phyloP scores from a whole-genome alignment of 2,113 vertebrate genomes.

The Seriola aureovittata region DNA sequence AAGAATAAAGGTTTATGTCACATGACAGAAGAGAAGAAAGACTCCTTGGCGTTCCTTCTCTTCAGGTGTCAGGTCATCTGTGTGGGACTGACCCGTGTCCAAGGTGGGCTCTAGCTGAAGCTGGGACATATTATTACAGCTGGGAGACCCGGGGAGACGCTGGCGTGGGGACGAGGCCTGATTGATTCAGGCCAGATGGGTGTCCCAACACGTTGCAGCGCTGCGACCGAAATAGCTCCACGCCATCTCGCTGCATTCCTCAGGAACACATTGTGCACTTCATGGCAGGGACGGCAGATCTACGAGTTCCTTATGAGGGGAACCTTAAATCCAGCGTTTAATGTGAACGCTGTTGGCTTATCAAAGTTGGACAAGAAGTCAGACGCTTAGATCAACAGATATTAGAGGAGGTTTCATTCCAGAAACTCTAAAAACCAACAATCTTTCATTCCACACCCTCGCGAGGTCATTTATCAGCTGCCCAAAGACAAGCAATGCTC shows the following conservation, averaged over 20 bases:
- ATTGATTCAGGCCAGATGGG: slow-evolving; percentile 97
- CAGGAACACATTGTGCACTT: slow-evolving; percentile 68
- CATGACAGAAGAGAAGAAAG: neutral
- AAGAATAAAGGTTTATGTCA: neutral
- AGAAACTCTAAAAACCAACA: slow-evolving; percentile 18
- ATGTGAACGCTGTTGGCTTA: slow-evolving; percentile 9
- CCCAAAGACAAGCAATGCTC: neutral
- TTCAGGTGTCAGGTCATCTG: slow-evolving; percentile 59
- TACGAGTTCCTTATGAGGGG: slow-evolving; percentile 10
- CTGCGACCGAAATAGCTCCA: slow-evolving; percentile 91
- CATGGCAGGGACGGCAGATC: slow-evolving; percentile 25
- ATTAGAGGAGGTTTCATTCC: slow-evolving; percentile 18
- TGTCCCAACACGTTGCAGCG: slow-evolving; percentile 89
- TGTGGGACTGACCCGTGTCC: slow-evolving; percentile 78
- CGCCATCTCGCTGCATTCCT: slow-evolving; percentile 90
- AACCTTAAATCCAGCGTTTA: slow-evolving; percentile 16
- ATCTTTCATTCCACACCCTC: slow-evolving; percentile 13
- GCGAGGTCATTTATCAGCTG: neutral
- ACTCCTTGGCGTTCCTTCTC: slow-evolving; percentile 12
- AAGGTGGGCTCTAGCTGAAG: slow-evolving; percentile 80
- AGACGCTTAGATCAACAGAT: slow-evolving; percentile 30
- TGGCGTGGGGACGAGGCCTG: slow-evolving; percentile 87
- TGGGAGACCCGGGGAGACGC: slow-evolving; percentile 83
- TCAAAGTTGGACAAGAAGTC: slow-evolving; percentile 73
- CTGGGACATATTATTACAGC: slow-evolving; percentile 93